Evolutionary conservation across 2,888 invertebrate species (phyloP).

Genomic region (Zele albiditarsus): DNA sequence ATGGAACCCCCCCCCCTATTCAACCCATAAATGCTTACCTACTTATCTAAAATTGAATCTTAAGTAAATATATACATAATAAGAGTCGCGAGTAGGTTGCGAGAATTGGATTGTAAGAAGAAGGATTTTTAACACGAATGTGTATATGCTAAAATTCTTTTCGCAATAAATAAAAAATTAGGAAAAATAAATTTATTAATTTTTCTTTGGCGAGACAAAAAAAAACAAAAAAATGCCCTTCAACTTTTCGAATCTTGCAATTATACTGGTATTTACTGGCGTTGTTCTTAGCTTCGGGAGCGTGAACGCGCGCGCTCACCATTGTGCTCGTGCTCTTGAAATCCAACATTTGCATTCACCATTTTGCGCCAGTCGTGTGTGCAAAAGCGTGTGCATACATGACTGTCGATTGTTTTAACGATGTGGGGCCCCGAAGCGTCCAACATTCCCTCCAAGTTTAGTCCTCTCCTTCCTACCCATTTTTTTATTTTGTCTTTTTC

Average conservation of each 20-base stretch:
- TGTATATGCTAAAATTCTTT: not conserved
- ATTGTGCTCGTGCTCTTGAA: conserved; percentile 62
- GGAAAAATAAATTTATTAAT: not conserved
- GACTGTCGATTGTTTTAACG: conserved; percentile 70
- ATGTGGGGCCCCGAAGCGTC: conserved; percentile 49
- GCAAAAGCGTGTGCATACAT: conserved; percentile 42
- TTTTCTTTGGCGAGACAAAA: not conserved
- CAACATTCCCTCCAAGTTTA: not conserved
- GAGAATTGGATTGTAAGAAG: too few species aligned
- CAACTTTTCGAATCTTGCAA: conserved; percentile 65
- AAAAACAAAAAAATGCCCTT: conserved; percentile 46
- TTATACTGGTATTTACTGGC: conserved; percentile 71
- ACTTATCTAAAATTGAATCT: conserved; percentile 60
- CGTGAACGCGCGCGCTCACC: conserved; percentile 46
- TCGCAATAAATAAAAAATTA: not conserved
- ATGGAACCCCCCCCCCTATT: conserved; percentile 41
- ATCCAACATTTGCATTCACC: conserved; percentile 65
- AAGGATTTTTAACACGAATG: not conserved
- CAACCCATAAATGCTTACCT: conserved; percentile 39
- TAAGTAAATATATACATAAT: conserved; percentile 45
- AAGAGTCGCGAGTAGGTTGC: too few species aligned
- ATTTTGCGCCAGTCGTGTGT: conserved; percentile 47
- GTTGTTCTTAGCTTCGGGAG: conserved; percentile 55
- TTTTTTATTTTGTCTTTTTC: conserved; percentile 31
- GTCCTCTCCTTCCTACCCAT: not conserved